phyloP scores from a whole-genome alignment of 1,140 invertebrate species.

The Euwallacea similis region DNA sequence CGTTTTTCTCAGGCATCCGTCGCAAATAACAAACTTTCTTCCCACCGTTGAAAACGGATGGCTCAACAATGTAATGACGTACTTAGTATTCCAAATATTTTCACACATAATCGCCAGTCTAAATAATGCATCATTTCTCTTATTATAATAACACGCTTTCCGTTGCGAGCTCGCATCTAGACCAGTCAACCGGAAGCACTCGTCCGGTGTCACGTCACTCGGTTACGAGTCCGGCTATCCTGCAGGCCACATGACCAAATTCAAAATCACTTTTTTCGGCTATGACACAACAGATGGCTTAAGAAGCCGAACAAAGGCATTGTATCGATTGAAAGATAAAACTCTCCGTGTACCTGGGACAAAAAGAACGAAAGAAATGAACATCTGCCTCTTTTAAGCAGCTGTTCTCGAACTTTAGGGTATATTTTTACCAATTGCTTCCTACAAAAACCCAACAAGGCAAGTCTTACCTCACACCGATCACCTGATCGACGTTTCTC shows the following conservation, averaged over 20 bases:
- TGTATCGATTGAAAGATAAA: constrained; percentile 8
- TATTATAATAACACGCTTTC: constrained; percentile 1
- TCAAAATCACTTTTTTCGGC: too few relatives aligned
- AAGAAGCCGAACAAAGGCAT: constrained; percentile 7
- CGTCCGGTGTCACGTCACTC: neutral
- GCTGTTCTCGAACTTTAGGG: neutral
- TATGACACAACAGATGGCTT: constrained; percentile 5
- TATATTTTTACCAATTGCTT: neutral
- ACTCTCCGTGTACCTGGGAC: neutral
- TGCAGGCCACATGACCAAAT: too few relatives aligned
- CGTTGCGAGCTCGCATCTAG: constrained; percentile 6
- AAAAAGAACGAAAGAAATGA: constrained; percentile 10
- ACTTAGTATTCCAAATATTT: constrained; percentile 7
- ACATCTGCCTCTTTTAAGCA: constrained; percentile 13
- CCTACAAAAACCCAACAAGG: neutral
- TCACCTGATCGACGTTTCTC: constrained; percentile 6
- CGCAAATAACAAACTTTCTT: neutral
- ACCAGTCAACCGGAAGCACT: constrained; percentile 7
- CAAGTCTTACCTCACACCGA: neutral
- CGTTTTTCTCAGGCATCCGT: neutral
- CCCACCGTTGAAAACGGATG: constrained; percentile 1
- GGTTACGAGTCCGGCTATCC: too few relatives aligned
- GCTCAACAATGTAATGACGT: constrained; percentile 8
- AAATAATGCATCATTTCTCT: neutral
- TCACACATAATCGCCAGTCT: constrained; percentile 8